Evolutionary conservation across 2,888 invertebrate genomes (phyloP).

Genomic region (Stictocephala bisonia): DNA sequence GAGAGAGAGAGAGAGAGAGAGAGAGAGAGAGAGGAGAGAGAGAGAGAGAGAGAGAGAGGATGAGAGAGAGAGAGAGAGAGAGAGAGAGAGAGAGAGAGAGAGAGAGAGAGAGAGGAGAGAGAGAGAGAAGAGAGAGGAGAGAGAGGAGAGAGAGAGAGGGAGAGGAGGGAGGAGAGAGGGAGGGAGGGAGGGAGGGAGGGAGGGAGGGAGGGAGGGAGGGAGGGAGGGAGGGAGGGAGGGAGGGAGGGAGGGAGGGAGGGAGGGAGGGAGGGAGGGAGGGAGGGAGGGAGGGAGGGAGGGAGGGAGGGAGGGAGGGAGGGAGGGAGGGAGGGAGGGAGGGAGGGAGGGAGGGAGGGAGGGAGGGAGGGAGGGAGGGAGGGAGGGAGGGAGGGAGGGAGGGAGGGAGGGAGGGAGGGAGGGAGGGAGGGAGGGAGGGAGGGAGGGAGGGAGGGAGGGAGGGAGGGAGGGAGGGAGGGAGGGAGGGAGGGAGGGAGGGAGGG

Average conservation of each 20-base stretch:
- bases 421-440: too few relatives aligned
- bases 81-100: background rate
- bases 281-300: constrained; percentile 41
- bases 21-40: background rate
- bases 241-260: background rate
- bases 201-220: constrained; percentile 55
- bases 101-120: background rate
- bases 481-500: too few relatives aligned
- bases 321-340: too few relatives aligned
- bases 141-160: background rate
- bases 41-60: background rate
- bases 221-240: constrained; percentile 56
- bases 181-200: background rate
- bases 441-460: too few relatives aligned
- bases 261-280: background rate
- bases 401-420: too few relatives aligned
- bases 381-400: too few relatives aligned
- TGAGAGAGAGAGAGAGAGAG: too few relatives aligned
- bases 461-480: too few relatives aligned
- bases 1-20: background rate
- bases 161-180: too few relatives aligned
- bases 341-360: too few relatives aligned
- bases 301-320: constrained; percentile 57
- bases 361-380: too few relatives aligned
- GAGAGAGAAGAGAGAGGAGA: constrained; percentile 26